A percentile compares a stretch with the other conserved stretches of the same genome.
Conservation (phyloP, 2,113 vertebrate species). For the Psilopsiagon aurifrons region DNA sequence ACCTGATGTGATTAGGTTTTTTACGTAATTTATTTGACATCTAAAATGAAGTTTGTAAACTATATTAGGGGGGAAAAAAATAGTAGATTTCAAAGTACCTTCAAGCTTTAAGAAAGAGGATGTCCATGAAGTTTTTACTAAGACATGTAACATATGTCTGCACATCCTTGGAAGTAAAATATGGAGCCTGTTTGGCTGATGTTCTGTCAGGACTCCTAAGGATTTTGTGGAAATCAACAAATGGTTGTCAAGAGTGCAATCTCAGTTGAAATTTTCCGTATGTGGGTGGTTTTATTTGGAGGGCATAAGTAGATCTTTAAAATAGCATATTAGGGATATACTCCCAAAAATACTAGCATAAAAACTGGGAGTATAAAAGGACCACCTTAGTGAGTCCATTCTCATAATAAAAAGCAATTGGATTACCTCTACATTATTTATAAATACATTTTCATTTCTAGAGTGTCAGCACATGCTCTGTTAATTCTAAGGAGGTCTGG, state of each 20-base stretch:
- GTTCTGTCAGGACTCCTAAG: background rate
- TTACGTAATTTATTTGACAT: background rate
- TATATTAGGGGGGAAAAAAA: background rate
- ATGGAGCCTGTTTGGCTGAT: background rate
- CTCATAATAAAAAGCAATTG: background rate
- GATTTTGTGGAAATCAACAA: background rate
- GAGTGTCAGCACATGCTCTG: background rate
- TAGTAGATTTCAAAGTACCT: background rate
- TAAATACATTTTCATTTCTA: background rate
- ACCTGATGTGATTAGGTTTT: background rate
- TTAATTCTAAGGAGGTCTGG: background rate
- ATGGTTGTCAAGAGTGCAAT: background rate
- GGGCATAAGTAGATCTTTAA: background rate
- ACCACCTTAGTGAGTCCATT: background rate
- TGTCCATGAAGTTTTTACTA: background rate
- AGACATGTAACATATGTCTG: background rate
- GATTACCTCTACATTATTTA: background rate
- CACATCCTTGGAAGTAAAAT: background rate
- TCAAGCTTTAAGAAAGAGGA: background rate
- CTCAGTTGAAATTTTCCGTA: background rate
- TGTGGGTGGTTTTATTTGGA: background rate
- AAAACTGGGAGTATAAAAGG: background rate
- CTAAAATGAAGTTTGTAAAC: background rate
- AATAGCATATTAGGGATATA: background rate
- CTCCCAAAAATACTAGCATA: background rate